phyloP scores from a whole-genome alignment of 64 coral and sea anemone genomes.

The Actinia tenebrosa region DNA sequence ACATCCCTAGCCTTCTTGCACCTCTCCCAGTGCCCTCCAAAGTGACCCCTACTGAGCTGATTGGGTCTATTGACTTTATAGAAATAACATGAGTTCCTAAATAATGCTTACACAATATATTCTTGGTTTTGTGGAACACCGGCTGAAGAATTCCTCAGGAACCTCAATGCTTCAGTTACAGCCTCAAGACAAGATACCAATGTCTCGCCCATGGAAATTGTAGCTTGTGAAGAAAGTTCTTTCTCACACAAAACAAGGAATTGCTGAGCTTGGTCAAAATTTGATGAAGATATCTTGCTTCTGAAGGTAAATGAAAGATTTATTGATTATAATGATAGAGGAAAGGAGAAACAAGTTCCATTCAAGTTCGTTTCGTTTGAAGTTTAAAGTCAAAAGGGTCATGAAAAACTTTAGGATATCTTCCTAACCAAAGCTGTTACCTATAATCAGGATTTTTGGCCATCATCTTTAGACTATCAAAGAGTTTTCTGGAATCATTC shows the following conservation, averaged over 20 bases:
- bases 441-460: not conserved
- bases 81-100: not conserved
- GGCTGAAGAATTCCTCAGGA: conserved; percentile 74
- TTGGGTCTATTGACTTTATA: too few species aligned
- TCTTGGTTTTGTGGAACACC: conserved; percentile 57
- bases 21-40: too few species aligned
- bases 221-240: not conserved
- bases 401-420: not conserved
- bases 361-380: too few species aligned
- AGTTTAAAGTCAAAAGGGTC: not conserved
- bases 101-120: conserved; percentile 49
- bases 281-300: not conserved
- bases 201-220: not conserved
- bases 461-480: not conserved
- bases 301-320: not conserved
- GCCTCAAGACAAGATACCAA: conserved; percentile 29
- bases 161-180: conserved; percentile 58
- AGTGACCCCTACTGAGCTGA: too few species aligned
- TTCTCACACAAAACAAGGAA: not conserved
- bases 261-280: not conserved
- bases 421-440: not conserved
- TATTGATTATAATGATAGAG: not conserved
- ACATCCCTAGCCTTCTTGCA: too few species aligned
- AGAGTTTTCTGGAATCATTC: not conserved
- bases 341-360: not conserved